phyloP scores from a whole-genome alignment of 2,888 invertebrate genomes.

The Synanthedon tipuliformis region DNA sequence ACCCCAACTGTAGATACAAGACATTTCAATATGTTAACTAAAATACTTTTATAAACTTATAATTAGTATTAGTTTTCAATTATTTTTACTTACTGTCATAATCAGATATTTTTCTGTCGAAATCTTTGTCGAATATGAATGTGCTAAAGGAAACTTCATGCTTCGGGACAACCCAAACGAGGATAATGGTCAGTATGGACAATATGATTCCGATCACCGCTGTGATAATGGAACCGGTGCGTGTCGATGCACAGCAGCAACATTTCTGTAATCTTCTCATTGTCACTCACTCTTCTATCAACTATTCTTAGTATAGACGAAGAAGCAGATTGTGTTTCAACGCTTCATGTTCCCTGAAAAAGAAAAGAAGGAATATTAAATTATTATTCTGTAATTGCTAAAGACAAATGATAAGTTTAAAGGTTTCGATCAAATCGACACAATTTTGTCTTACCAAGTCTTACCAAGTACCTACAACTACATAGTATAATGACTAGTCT shows the following conservation, averaged over 20 bases:
- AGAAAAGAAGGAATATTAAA: constrained; percentile 3
- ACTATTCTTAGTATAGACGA: neutral
- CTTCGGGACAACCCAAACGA: constrained; percentile 71
- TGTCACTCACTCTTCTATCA: constrained; percentile 7
- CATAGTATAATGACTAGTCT: too few species aligned
- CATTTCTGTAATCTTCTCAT: constrained; percentile 74
- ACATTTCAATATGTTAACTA: neutral
- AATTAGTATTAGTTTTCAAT: neutral
- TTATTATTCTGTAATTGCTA: too few species aligned
- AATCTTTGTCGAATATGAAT: constrained; percentile 77
- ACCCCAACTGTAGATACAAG: too few species aligned
- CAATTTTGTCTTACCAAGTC: too few species aligned
- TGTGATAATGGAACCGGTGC: constrained; percentile 79
- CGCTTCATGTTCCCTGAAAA: constrained; percentile 30
- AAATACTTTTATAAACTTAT: neutral
- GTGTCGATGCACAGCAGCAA: constrained; percentile 78
- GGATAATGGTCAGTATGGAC: constrained; percentile 76
- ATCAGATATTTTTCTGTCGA: constrained; percentile 68
- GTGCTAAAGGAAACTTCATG: constrained; percentile 78
- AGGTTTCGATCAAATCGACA: too few species aligned
- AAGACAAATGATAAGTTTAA: too few species aligned
- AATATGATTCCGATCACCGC: constrained; percentile 80
- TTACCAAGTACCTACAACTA: too few species aligned
- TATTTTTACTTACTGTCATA: constrained; percentile 66
- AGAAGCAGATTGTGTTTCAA: constrained; percentile 12